Base-by-base conservation (phyloP, 2,797 vertebrate genomes). In the Furcifer pardalis region DNA sequence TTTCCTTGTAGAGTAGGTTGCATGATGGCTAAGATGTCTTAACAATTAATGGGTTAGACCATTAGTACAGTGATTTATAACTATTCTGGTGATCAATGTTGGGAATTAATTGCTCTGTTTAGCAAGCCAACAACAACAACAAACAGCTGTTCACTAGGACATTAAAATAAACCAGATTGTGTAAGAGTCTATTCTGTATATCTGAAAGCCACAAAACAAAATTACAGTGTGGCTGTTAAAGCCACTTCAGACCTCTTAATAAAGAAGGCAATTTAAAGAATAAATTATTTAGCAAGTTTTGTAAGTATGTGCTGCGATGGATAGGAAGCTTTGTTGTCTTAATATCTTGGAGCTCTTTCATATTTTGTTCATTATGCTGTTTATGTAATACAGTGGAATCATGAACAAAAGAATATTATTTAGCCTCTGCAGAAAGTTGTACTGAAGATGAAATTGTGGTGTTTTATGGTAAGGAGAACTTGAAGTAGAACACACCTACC, bases 231-330 rank as follows among this genome's bases (percentile, higher is more conserved):
- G 80, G 84, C 93, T 94, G 89, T 81, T 89, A 91, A 93, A 95
- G 93, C 89, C 89, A 94, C 91, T 92, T 81, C 79, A 82, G 92
- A 91, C 91, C 91, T 93, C 90, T 94, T 95, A 95, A 95, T 95
- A 95, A 95, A 92, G 91, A 92, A 92, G 87, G 72, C 81, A 92
- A 94, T 95, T 94, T 96, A 91, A 87, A 86, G 86, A 90, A 86
- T 95, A 92, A 94, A 95, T 95, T 94, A 95, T 95, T 95, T 93
- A 95, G 87, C 66, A 88, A 87, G 88, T 74, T 86, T 92, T 91
- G 83, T 91, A 91, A 91, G 88, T 83, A 87, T 75, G 40, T 85
- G 79, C 85, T 95, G 87, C 90, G 91, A 94, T 87, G 72, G 81
- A 81, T 79, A 3, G 37, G 49, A 86, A 90, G 63, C 82, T 89